A percentile compares a stretch with the other conserved stretches of the same genome.
These are phyloP conservation scores for Phacellophora camtschatica DNA, from an alignment of 30 jellyfish, hydroid and myxozoan species.

Conservation along the genomic window DNA sequence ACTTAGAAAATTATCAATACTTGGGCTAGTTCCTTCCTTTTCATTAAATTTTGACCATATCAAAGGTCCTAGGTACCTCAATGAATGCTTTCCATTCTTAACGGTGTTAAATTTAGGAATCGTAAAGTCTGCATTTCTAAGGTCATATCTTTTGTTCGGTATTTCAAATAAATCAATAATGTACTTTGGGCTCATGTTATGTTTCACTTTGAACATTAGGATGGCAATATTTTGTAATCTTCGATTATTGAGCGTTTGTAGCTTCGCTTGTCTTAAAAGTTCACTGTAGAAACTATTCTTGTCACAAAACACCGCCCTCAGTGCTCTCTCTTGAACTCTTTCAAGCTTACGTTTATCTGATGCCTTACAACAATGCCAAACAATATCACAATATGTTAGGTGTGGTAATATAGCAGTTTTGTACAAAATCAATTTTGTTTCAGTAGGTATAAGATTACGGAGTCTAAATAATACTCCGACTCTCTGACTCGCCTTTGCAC, in stretches of 20 bases:
- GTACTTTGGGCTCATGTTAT: too few relatives aligned
- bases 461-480: conserved; percentile 11
- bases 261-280: background rate
- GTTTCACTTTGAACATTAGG: conserved; percentile 17
- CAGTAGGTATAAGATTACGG: conserved; percentile 28
- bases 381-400: conserved; percentile 30
- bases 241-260: background rate
- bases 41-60: too few relatives aligned
- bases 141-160: conserved; percentile 34
- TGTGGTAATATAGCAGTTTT: conserved; percentile 28
- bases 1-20: too few relatives aligned
- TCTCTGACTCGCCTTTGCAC: too few relatives aligned
- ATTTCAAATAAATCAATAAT: conserved; percentile 14
- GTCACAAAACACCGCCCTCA: conserved; percentile 13
- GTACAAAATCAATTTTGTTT: conserved; percentile 18
- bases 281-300: background rate
- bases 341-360: too few relatives aligned
- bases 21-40: too few relatives aligned
- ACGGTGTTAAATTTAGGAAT: conserved; percentile 16
- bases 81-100: background rate
- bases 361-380: too few relatives aligned
- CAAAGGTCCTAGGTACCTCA: background rate
- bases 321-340: too few relatives aligned
- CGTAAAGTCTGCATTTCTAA: conserved; percentile 33
- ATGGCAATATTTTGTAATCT: conserved; percentile 18